Evolutionary conservation across 1,140 invertebrate genomes (phyloP), one percentile per base, ranked within the genome.

Genomic region (Copidosoma floridanum): DNA sequence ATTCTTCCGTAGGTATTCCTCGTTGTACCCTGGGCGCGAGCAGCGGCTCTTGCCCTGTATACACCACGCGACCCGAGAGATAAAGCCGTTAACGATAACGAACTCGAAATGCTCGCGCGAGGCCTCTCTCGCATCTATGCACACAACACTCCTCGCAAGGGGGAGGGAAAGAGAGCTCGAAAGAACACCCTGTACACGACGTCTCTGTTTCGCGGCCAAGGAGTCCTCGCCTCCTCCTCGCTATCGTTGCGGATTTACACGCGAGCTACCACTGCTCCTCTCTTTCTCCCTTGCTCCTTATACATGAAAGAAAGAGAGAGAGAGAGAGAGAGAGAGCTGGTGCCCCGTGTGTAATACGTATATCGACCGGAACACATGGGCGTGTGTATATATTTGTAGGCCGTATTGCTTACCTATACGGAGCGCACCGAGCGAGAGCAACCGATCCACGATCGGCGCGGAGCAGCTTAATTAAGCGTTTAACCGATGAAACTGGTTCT

Each of bases 391-490:
- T n/a, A n/a, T 48, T 48, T 38, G 35, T 35, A 27, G n/a, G n/a
- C n/a, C n/a, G n/a, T n/a, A n/a, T n/a, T n/a, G n/a, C n/a, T n/a
- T n/a, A n/a, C n/a, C n/a, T n/a, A n/a, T n/a, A n/a, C n/a, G n/a
- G n/a, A n/a, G 23, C 14, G 35, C 35, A 14, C 26, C 29, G 50
- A 10, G 47, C 6, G 2, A 3, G 32, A 14, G 16, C n/a, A 11
- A 2, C 26, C 48, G 46, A 40, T 21, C 52, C 8, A 24, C 48
- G 50, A 32, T 44, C 57, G 48, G 48, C 40, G 51, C 52, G 51
- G 48, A 53, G 48, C 65, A 68, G 65, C 68, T 75, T 76, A 76
- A 76, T 75, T 76, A 76, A 76, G 72, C 72, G 68, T 75, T 76
- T 74, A 74, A 72, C 63, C 72, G 68, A 74, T 69, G 66, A 71